Percentiles rank a stretch among this genome's conserved stretches.
Conservation (phyloP, 2,797 vertebrate genomes). For the Chelonia mydas region DNA sequence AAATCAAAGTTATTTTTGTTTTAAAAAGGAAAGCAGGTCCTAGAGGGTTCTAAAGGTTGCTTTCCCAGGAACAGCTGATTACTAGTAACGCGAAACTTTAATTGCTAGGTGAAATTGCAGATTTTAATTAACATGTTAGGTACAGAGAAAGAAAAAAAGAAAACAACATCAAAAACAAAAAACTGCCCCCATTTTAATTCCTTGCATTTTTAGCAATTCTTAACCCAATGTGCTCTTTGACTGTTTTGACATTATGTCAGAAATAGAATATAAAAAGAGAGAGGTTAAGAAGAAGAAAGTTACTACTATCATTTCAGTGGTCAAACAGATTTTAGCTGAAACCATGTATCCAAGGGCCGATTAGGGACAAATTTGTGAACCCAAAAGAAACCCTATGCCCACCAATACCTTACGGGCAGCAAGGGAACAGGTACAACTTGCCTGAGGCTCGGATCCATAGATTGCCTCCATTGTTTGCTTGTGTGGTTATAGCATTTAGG, state of each 20-base stretch:
- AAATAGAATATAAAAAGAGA: neutral
- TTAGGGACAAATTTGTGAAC: neutral
- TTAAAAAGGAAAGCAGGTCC: slow-evolving; percentile 45
- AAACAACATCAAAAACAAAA: neutral
- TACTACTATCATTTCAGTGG: neutral
- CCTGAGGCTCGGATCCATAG: neutral
- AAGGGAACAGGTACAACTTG: neutral
- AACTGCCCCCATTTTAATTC: neutral
- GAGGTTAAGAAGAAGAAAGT: neutral
- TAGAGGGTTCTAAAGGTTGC: slow-evolving; percentile 34
- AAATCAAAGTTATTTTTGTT: neutral
- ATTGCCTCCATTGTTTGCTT: neutral
- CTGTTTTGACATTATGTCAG: neutral
- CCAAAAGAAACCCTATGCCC: neutral
- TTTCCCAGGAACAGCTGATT: slow-evolving; percentile 39
- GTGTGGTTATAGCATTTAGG: neutral
- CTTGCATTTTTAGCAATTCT: neutral
- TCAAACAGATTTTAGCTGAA: neutral
- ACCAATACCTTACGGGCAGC: neutral
- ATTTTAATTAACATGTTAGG: slow-evolving; percentile 16
- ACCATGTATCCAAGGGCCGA: neutral
- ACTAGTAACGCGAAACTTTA: slow-evolving; percentile 13
- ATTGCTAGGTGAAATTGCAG: neutral
- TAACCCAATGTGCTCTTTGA: neutral
- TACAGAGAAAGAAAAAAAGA: neutral